Base-by-base conservation (phyloP, 2,888 invertebrate species). In the Cosmia trapezina region DNA sequence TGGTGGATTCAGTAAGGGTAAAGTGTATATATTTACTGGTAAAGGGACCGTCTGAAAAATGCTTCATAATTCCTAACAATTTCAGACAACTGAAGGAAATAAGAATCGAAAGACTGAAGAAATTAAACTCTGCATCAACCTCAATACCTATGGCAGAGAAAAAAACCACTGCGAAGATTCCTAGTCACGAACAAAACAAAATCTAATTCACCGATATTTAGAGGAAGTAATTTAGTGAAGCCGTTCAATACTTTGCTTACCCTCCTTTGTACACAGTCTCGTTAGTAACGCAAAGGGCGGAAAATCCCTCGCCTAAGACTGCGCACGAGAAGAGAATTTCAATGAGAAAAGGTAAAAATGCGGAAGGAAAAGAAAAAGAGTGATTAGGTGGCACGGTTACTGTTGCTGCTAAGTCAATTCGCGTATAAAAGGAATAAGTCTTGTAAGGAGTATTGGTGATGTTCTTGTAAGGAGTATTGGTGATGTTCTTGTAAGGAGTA, bases 151-250 rank as follows among this genome's bases (percentile, higher is more conserved):
- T 37, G 37, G 37, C 37, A 37, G 37, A 37, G 37, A 37, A 37
- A 37, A n/a, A 51, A 63, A 12, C 0, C 33, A 12, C 41, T n/a
- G 5, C 11, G 9, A 65, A 66, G 68, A 72, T 72, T 74, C 70
- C 45, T 22, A 74, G 57, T 69, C 33, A 51, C 59, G 37, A 68
- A 59, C 19, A 56, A 66, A 62, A 56, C 33, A 56, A 67, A 72
- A 76, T 73, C 69, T 37, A 77, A 84, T 79, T 72, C 64, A 19
- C 17, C 77, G 71, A 70, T 73, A 69, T 71, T 62, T 17, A 64
- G n/a, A 67, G 73, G 70, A 78, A 82, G 70, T 84, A 90, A 90
- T 91, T 87, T 87, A 87, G 63, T 85, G 89, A 91, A 91, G 81
- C 90, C 91, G 66, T 78, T 61, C 78, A 77, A 79, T 83, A 80